Conservation (phyloP, 2,888 invertebrate species). For the Hypselothyrea guttata region DNA sequence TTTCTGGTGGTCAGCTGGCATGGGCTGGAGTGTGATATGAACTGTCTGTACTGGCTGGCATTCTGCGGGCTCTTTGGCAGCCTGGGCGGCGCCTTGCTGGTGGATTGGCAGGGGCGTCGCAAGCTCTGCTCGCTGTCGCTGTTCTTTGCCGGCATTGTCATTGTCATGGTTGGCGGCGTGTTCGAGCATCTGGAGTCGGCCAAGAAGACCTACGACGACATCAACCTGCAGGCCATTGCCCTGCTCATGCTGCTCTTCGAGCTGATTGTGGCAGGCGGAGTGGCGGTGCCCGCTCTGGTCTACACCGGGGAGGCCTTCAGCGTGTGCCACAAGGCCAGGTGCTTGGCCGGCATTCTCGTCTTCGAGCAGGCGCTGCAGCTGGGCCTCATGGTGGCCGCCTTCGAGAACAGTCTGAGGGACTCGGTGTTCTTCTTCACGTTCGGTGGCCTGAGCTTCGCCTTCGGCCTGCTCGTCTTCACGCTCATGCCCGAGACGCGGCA, state of each 20-base stretch:
- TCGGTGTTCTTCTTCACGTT: constrained; percentile 73
- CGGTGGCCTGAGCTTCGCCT: constrained; percentile 65
- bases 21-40: constrained; percentile 71
- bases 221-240: constrained; percentile 67
- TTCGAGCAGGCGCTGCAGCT: constrained; percentile 74
- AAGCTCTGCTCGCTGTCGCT: constrained; percentile 68
- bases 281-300: constrained; percentile 73
- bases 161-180: constrained; percentile 77
- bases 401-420: constrained; percentile 50
- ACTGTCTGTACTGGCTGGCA: constrained; percentile 73
- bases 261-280: constrained; percentile 70
- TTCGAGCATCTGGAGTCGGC: constrained; percentile 67
- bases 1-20: constrained; percentile 72
- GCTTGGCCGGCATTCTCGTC: constrained; percentile 68
- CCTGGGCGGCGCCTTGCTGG: constrained; percentile 64
- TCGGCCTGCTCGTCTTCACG: constrained; percentile 71
- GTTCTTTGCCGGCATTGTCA: constrained; percentile 67
- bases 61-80: constrained; percentile 77
- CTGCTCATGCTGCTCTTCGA: constrained; percentile 74
- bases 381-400: constrained; percentile 59
- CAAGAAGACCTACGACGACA: constrained; percentile 55
- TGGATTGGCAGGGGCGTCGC: constrained; percentile 77
- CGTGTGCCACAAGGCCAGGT: constrained; percentile 66
- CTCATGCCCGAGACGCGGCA: constrained; percentile 77
- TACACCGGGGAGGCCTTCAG: constrained; percentile 80